Percentiles rank a stretch among this genome's conserved stretches.
Evolutionary conservation across 2,113 vertebrate genomes (phyloP).

Genomic region (Strix aluco): DNA sequence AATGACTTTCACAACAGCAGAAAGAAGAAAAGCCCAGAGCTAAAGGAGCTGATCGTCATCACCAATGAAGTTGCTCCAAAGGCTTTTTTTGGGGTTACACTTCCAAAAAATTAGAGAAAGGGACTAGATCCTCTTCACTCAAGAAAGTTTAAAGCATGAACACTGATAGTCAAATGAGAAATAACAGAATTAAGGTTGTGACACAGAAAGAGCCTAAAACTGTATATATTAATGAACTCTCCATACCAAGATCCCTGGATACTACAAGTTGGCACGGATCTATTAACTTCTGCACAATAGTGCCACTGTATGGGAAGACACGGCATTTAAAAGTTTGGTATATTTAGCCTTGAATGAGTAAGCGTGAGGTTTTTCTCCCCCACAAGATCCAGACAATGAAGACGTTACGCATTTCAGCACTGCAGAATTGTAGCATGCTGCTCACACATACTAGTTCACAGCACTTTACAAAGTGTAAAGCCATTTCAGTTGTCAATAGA

Average conservation of each 20-base stretch:
- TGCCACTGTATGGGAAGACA: background rate
- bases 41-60: background rate
- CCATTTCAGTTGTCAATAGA: background rate
- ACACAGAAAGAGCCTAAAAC: background rate
- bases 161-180: background rate
- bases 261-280: background rate
- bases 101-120: background rate
- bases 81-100: background rate
- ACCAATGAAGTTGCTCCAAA: background rate
- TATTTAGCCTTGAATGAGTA: background rate
- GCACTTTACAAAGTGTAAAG: background rate
- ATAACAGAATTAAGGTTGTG: background rate
- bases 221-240: background rate
- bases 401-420: background rate
- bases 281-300: background rate
- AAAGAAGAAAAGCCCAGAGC: background rate
- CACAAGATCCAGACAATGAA: background rate
- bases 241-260: background rate
- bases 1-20: background rate
- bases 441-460: background rate
- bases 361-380: background rate
- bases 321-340: background rate
- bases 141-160: background rate
- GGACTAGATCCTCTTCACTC: background rate
- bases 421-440: background rate